Percentiles rank a stretch among this genome's conserved stretches.
phyloP scores from a whole-genome alignment of 2,888 invertebrate species.

The Napeogenes sylphis region DNA sequence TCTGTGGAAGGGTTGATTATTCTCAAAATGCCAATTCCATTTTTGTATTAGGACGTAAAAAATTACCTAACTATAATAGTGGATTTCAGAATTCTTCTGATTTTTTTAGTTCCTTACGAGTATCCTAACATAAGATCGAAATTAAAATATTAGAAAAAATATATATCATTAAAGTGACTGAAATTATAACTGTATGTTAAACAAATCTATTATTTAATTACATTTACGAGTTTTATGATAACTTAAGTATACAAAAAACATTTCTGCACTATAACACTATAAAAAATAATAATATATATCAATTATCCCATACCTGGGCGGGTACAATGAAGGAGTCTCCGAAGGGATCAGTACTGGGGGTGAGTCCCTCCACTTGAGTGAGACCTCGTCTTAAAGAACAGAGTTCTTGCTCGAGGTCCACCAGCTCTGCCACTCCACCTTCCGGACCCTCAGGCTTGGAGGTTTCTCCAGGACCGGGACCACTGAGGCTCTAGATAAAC shows the following conservation, averaged over 20 bases:
- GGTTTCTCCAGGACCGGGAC: slow-evolving; percentile 37
- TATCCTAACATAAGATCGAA: no score
- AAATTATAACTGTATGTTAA: no score
- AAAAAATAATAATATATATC: no score
- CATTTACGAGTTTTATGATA: no score
- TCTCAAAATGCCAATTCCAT: background rate
- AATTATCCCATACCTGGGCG: slow-evolving; percentile 45
- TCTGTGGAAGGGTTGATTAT: slow-evolving; percentile 41
- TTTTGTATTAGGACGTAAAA: background rate
- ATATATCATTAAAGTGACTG: no score
- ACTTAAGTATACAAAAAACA: no score
- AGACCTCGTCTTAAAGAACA: slow-evolving; percentile 91
- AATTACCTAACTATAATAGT: no score
- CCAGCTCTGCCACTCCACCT: slow-evolving; percentile 89
- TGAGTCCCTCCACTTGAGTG: slow-evolving; percentile 91
- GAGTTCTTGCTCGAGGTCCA: slow-evolving; percentile 91
- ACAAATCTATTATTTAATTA: no score
- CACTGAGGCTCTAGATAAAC: background rate
- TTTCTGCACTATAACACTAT: no score
- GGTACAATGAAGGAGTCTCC: slow-evolving; percentile 67
- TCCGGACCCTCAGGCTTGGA: slow-evolving; percentile 54
- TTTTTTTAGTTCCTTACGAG: no score
- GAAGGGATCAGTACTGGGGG: slow-evolving; percentile 79
- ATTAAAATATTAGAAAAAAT: no score
- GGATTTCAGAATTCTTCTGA: no score